These are phyloP conservation scores for Drosophila erecta DNA, from an alignment of 1,140 invertebrate genomes.

Conservation along the genomic window DNA sequence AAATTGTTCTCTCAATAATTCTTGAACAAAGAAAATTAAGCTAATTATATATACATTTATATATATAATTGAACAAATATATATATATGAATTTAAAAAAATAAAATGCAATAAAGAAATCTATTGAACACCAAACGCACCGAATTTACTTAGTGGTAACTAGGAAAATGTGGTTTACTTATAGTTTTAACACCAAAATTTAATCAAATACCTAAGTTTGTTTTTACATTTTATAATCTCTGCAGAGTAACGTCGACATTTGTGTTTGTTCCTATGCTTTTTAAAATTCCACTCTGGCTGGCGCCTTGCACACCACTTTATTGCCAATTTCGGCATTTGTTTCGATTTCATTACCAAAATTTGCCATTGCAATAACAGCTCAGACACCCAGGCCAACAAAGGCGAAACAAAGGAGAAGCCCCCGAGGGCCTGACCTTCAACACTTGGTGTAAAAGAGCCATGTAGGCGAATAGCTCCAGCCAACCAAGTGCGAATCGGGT, in stretches of 20 bases:
- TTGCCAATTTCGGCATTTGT: conserved; percentile 33
- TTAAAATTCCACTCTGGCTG: too few species aligned
- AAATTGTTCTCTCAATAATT: conserved; percentile 79
- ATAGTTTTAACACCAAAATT: too few species aligned
- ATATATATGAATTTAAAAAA: conserved; percentile 59
- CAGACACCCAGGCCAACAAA: conserved; percentile 32
- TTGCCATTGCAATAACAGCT: conserved; percentile 65
- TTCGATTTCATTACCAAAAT: conserved; percentile 67
- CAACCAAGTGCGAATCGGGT: conserved; percentile 32
- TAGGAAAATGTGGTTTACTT: not conserved
- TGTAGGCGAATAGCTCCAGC: conserved; percentile 7
- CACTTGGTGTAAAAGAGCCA: conserved; percentile 32
- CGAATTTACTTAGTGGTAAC: not conserved
- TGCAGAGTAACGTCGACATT: not conserved
- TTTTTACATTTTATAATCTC: not conserved
- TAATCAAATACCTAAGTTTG: too few species aligned
- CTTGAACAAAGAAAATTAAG: conserved; percentile 73
- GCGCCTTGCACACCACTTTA: conserved; percentile 9
- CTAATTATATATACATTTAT: conserved; percentile 64
- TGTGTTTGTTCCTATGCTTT: not conserved
- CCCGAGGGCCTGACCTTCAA: conserved; percentile 56
- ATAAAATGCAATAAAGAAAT: conserved; percentile 77
- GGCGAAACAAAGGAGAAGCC: conserved; percentile 5
- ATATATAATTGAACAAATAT: conserved; percentile 60
- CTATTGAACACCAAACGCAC: conserved; percentile 73